Base-by-base conservation (phyloP, 2,113 vertebrate species). In the Ciconia maguari region DNA sequence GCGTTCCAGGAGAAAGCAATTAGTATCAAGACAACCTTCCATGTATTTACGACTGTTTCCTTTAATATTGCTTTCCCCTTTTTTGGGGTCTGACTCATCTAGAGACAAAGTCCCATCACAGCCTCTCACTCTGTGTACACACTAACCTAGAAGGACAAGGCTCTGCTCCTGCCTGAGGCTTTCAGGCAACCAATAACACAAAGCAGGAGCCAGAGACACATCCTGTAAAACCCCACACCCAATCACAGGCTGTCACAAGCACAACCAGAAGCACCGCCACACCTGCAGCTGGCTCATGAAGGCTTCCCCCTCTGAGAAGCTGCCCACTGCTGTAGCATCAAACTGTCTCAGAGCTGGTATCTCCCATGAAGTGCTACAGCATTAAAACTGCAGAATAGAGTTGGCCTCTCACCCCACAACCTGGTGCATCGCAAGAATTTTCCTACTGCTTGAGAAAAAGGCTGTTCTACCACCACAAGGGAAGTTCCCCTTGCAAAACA, bases 1-100 rank as follows among this genome's bases (percentile, higher is more conserved):
- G 96, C 16, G 44, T 84, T 84, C 55, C 82, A 76, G 64, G 79
- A 95, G 83, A 97, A 22, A 90, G 72, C 24, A 62, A 21, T 68
- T 77, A 89, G 69, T 38, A 82, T 57, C 41, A 84, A 41, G 54
- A 26, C n/a, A 70, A 61, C 34, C 46, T 52, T 32, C 60, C 21
- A 11, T 20, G 46, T 51, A 42, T 44, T 82, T 68, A 41, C 9
- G 1, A 42, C 70, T 8, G 10, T 17, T 80, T 88, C 42, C 46
- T 46, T 77, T 60, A 58, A 15, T 14, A 58, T 8, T 2, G 9
- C 57, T 54, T 69, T 42, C n/a, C 58, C 52, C 25, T 72, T 41
- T 55, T 48, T 66, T 41, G 29, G 66, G 13, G 58, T 41, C 57
- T 93, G 52, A 51, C 44, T 69, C 19, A 34, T 29, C 34, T 49